These are phyloP conservation scores for Brachionus plicatilis DNA, from an alignment of 1,140 invertebrate genomes.

Conservation along the genomic window DNA sequence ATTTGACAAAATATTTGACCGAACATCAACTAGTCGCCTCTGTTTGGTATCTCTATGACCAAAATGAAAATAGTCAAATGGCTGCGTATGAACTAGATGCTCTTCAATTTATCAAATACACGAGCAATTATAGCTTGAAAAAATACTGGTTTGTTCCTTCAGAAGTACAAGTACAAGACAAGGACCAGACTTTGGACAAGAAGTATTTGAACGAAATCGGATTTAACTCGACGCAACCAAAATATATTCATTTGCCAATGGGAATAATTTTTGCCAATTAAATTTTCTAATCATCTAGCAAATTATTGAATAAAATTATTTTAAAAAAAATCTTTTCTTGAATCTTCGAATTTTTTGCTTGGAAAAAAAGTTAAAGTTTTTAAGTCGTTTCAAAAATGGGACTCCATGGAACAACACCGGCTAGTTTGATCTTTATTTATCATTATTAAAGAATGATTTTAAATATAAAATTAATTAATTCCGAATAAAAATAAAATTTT, in stretches of 20 bases:
- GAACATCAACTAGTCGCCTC: constrained; percentile 58
- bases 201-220: constrained; percentile 57
- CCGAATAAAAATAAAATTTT: too few species aligned
- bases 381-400: too few species aligned
- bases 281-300: too few species aligned
- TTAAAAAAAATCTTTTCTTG: too few species aligned
- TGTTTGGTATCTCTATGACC: constrained; percentile 56
- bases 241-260: constrained; percentile 59
- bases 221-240: constrained; percentile 54
- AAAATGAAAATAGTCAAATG: constrained; percentile 54
- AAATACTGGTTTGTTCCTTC: constrained; percentile 58
- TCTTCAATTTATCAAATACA: constrained; percentile 15
- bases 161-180: constrained; percentile 43
- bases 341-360: too few species aligned
- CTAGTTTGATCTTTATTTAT: too few species aligned
- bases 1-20: constrained; percentile 54
- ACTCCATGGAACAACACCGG: too few species aligned
- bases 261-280: constrained; percentile 59
- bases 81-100: constrained; percentile 50
- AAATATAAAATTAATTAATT: too few species aligned
- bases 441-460: too few species aligned
- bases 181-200: constrained; percentile 47
- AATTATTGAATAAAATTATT: too few species aligned
- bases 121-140: constrained; percentile 48
- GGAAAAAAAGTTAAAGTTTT: too few species aligned